phyloP scores from a whole-genome alignment of 2,113 vertebrate species.

The Steatornis caripensis region DNA sequence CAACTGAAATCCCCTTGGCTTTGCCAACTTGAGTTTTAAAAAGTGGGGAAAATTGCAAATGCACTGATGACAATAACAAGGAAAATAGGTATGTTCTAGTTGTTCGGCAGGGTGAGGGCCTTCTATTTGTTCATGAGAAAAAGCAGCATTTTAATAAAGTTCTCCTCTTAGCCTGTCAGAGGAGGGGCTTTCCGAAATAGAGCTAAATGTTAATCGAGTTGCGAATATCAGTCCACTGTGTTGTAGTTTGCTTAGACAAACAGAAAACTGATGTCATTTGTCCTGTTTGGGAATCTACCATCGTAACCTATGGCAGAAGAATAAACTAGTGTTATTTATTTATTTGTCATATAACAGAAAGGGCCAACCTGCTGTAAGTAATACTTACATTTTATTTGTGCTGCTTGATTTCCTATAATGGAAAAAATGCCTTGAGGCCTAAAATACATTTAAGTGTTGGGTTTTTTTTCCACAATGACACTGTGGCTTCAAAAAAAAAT shows the following conservation, averaged over 20 bases:
- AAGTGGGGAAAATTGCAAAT: neutral
- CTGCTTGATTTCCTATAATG: neutral
- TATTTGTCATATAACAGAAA: neutral
- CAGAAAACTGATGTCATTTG: neutral
- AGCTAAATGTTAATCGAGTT: neutral
- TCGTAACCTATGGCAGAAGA: neutral
- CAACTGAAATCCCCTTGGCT: too few relatives aligned
- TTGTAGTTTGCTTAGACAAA: neutral
- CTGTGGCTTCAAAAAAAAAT: neutral
- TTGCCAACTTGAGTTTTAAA: too few relatives aligned
- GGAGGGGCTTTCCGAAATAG: neutral
- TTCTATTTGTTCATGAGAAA: neutral
- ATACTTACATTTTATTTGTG: neutral
- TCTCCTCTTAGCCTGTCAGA: neutral
- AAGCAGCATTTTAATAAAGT: neutral
- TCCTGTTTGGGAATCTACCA: neutral
- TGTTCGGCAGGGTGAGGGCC: too few relatives aligned
- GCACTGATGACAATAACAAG: neutral
- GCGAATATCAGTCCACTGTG: neutral
- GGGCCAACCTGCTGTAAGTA: neutral
- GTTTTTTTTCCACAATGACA: neutral
- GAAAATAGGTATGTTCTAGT: neutral
- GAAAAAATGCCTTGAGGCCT: neutral
- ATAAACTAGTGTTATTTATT: neutral
- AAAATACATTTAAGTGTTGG: neutral